Evolutionary conservation across 2,113 vertebrate species (phyloP).

Genomic region (Panthera tigris): DNA sequence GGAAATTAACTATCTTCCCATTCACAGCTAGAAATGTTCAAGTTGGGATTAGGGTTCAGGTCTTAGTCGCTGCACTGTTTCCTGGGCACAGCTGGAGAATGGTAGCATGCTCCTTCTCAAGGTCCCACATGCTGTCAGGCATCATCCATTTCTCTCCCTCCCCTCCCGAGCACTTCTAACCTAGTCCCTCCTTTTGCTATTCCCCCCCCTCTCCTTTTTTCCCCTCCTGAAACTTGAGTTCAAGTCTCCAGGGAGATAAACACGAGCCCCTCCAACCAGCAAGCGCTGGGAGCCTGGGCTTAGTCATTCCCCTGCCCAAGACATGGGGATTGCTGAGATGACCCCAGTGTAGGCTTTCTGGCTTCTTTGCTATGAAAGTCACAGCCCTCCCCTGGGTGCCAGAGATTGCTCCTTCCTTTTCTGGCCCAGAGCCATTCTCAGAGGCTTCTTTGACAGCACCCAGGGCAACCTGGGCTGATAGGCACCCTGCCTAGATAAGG

Average conservation of each 20-base stretch:
- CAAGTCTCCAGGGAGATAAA: background rate
- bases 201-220: background rate
- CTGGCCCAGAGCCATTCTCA: background rate
- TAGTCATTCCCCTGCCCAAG: background rate
- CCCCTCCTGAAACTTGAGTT: background rate
- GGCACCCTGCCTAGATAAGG: conserved; percentile 79
- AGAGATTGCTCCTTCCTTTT: conserved; percentile 28
- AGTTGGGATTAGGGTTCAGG: background rate
- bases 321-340: background rate
- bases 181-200: background rate
- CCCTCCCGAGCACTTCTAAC: background rate
- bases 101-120: background rate
- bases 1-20: background rate
- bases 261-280: background rate
- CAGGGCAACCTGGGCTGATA: conserved; percentile 34
- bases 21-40: background rate
- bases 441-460: conserved; percentile 30
- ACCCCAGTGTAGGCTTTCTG: background rate
- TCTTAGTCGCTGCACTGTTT: background rate
- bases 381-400: background rate
- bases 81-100: background rate
- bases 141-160: background rate
- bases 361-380: background rate
- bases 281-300: background rate
- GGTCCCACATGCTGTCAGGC: background rate